phyloP scores from a whole-genome alignment of 2,888 invertebrate species.

The Cryptus armator region DNA sequence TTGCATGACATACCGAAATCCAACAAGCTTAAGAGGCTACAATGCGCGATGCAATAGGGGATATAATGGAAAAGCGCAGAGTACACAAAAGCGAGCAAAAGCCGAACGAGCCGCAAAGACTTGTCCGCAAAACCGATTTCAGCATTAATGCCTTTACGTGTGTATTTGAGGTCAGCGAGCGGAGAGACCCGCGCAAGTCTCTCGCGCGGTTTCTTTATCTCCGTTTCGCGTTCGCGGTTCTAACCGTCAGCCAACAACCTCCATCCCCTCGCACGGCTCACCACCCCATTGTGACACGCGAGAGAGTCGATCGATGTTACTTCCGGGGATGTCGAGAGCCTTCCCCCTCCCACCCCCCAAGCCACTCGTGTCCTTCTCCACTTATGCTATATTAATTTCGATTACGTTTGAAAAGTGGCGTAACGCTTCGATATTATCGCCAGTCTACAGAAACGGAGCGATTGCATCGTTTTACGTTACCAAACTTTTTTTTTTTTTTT shows the following conservation, averaged over 20 bases:
- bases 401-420: background rate
- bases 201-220: constrained; percentile 17
- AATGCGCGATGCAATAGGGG: constrained; percentile 1
- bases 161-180: constrained; percentile 16
- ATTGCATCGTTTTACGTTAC: background rate
- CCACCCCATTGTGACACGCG: constrained; percentile 6
- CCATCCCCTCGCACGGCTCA: background rate
- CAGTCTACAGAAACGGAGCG: background rate
- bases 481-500: background rate
- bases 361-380: background rate
- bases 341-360: too few species aligned
- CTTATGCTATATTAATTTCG: background rate
- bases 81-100: constrained; percentile 1
- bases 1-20: background rate
- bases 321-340: background rate
- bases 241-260: background rate
- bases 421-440: constrained; percentile 1
- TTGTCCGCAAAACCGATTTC: constrained; percentile 8
- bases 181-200: background rate
- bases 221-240: background rate
- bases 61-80: constrained; percentile 3
- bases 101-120: background rate
- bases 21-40: background rate
- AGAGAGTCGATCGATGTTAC: constrained; percentile 5
- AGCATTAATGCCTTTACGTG: constrained; percentile 9